These are phyloP conservation scores for Drosophila anomalata DNA, from an alignment of 2,888 invertebrate genomes.

Conservation along the genomic window DNA sequence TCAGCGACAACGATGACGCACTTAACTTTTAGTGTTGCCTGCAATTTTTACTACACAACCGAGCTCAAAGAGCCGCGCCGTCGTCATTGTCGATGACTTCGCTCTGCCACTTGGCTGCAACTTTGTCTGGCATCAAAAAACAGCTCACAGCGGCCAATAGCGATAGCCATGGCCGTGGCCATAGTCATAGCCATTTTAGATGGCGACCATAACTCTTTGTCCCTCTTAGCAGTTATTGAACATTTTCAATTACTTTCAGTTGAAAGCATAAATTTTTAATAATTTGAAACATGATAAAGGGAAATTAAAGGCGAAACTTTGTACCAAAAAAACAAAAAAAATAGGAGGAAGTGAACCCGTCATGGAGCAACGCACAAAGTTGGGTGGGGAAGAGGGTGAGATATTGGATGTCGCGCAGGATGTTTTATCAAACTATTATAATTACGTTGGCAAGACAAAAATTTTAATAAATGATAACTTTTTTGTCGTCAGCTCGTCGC, in stretches of 20 bases:
- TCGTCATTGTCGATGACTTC: conserved; percentile 59
- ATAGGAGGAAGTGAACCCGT: conserved; percentile 10
- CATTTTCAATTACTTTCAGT: conserved; percentile 80
- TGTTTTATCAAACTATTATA: conserved; percentile 79
- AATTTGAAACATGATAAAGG: conserved; percentile 80
- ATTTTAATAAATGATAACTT: conserved; percentile 80
- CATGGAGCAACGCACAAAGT: conserved; percentile 57
- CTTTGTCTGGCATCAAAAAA: conserved; percentile 63
- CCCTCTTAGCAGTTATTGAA: conserved; percentile 77
- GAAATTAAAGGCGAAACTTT: conserved; percentile 80
- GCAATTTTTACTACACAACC: conserved; percentile 59
- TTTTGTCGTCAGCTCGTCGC: conserved; percentile 79
- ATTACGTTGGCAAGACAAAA: conserved; percentile 80
- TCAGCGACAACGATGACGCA: conserved; percentile 52
- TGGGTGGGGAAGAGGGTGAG: not conserved
- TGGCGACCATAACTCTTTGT: conserved; percentile 73
- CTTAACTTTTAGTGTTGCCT: conserved; percentile 60
- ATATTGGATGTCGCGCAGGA: conserved; percentile 71
- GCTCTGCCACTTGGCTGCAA: conserved; percentile 63
- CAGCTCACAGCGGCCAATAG: conserved; percentile 5
- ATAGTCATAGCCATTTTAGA: conserved; percentile 20
- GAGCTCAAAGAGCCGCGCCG: conserved; percentile 44
- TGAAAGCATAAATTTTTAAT: conserved; percentile 80
- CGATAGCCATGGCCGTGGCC: conserved; percentile 17
- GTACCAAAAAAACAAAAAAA: conserved; percentile 45